Evolutionary conservation across 1,140 invertebrate species (phyloP), one percentile per base, ranked within the genome.

Genomic region (Pissodes strobi): DNA sequence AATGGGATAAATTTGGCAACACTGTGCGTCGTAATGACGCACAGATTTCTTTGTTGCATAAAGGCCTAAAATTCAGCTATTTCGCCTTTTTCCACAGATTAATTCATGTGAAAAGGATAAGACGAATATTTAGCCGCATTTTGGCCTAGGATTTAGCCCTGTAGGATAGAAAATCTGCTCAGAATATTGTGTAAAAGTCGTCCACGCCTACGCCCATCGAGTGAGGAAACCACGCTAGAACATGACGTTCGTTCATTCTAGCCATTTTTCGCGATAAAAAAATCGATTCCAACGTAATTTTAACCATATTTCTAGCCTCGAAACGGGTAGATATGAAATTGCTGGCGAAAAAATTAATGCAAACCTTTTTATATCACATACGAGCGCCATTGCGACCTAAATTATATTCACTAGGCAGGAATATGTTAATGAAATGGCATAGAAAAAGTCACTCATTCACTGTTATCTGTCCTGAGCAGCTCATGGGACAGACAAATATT

Each of bases 311-410:
- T 74, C 73, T 66, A 71, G 70, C 67, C 62, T 72, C 69, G 71
- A 56, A 69, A 73, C 69, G 63, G 53, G 39, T 60, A 41, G 41
- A 60, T 67, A 43, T 68, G 61, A 52, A 65, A 66, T 74, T 71
- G 43, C 65, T 72, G 69, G 70, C 73, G 74, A 59, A 72, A 76
- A 77, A 77, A 77, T 74, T 73, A 72, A 74, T 72, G 72, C 75
- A 77, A 77, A 77, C 75, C 75, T 77, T 77, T 72, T 72, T 37
- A 68, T 70, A 74, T 76, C 75, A 77, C 75, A 77, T 74, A 75
- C 73, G 69, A 76, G 74, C 68, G 75, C 75, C 75, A 77, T 77
- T 74, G 72, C 73, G 70, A 74, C 69, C 73, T 72, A 75, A 74
- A 68, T 74, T 68, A 71, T 72, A 72, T 69, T 74, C 75, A 74